Evolutionary conservation across 2,113 vertebrate genomes (phyloP).

Genomic region (Menidia beryllina): DNA sequence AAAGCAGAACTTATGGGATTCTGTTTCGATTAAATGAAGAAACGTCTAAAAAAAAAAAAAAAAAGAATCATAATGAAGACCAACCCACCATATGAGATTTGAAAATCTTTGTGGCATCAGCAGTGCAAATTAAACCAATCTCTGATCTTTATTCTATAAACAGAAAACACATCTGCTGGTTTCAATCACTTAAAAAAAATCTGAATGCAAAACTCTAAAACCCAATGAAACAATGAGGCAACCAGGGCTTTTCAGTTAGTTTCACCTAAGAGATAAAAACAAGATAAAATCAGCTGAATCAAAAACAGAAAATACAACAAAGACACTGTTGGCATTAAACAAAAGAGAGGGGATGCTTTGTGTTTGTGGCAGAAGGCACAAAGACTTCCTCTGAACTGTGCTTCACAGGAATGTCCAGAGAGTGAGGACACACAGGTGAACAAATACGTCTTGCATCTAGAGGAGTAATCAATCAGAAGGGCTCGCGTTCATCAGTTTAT

Average conservation of each 20-base stretch:
- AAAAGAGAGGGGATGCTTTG: background rate
- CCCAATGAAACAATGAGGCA: background rate
- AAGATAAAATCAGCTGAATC: constrained; percentile 17
- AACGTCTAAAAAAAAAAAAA: too few species aligned
- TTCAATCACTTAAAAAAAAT: background rate
- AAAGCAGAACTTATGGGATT: background rate
- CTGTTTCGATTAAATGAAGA: too few species aligned
- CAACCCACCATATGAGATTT: too few species aligned
- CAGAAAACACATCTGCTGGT: too few species aligned
- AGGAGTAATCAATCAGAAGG: background rate
- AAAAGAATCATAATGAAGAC: too few species aligned
- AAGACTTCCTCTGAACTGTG: background rate
- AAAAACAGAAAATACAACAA: background rate
- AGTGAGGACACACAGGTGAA: background rate
- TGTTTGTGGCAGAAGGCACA: background rate
- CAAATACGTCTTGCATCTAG: background rate
- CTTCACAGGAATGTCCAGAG: too few species aligned
- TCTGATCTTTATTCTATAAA: too few species aligned
- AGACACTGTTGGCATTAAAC: background rate
- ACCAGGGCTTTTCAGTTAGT: background rate
- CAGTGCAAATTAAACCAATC: too few species aligned
- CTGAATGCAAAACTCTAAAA: background rate
- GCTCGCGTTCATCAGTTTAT: background rate
- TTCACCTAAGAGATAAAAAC: constrained; percentile 51
- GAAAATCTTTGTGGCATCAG: too few species aligned